These are phyloP conservation scores for Coptodon bakossiorum DNA, from an alignment of 2,113 vertebrate species.

Conservation along the genomic window DNA sequence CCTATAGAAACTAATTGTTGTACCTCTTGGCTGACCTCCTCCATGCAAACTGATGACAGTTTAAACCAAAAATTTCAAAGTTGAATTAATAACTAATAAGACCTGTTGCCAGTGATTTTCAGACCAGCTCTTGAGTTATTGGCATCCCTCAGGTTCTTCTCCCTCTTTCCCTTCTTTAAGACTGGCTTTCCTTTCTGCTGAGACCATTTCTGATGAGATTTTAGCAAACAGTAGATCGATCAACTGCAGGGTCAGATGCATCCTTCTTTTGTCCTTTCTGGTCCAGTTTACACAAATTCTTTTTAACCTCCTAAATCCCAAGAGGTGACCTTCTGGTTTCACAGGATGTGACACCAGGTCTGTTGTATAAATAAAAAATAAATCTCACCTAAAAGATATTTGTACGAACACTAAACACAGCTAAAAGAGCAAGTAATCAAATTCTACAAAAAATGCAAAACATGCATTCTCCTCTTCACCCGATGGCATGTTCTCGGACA, in stretches of 20 bases:
- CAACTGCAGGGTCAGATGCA: not conserved
- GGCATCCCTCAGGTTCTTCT: not conserved
- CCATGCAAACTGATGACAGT: not conserved
- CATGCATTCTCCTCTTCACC: not conserved
- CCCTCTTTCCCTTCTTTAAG: not conserved
- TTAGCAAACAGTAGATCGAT: not conserved
- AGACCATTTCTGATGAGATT: not conserved
- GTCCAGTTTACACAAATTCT: not conserved
- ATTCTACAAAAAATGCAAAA: not conserved
- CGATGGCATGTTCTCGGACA: not conserved
- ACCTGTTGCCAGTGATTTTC: not conserved
- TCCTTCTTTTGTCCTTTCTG: not conserved
- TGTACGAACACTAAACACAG: not conserved
- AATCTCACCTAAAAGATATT: not conserved
- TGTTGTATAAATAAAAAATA: not conserved
- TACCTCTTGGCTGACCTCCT: not conserved
- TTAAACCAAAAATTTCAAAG: not conserved
- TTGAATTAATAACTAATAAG: not conserved
- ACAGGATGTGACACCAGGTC: not conserved
- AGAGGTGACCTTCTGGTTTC: not conserved
- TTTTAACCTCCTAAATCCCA: not conserved
- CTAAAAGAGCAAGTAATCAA: not conserved
- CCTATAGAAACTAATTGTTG: not conserved
- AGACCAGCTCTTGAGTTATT: not conserved
- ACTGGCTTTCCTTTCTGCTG: not conserved